These are phyloP conservation scores for Myotis davidii DNA, from an alignment of 2,113 vertebrate genomes.

Conservation along the genomic window DNA sequence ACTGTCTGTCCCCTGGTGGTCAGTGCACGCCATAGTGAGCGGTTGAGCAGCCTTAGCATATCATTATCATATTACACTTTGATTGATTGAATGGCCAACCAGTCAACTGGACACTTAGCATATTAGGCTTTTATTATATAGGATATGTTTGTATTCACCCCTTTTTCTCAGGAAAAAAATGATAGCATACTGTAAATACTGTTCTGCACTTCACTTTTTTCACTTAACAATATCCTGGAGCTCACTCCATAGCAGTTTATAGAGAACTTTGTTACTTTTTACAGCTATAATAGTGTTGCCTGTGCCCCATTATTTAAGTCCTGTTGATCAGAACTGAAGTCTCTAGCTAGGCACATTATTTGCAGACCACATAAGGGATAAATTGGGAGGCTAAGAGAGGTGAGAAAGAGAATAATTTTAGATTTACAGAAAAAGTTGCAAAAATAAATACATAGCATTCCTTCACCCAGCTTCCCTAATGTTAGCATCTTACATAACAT, in stretches of 20 bases:
- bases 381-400: not conserved
- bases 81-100: no score
- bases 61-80: no score
- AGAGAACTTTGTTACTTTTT: not conserved
- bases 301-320: not conserved
- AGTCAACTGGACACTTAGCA: no score
- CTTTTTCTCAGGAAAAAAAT: not conserved
- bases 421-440: conserved; percentile 17
- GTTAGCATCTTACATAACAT: not conserved
- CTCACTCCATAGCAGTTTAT: not conserved
- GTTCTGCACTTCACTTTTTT: not conserved
- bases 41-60: no score
- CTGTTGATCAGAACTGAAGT: conserved; percentile 25
- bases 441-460: not conserved
- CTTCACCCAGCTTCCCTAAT: not conserved
- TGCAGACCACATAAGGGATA: not conserved
- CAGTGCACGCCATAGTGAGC: no score
- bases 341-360: not conserved
- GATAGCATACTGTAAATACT: not conserved
- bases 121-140: no score
- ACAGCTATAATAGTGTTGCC: not conserved
- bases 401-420: not conserved
- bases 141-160: not conserved
- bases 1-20: no score
- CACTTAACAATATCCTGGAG: not conserved